phyloP scores from a whole-genome alignment of 2,113 vertebrate species.

The Anseranas semipalmata region DNA sequence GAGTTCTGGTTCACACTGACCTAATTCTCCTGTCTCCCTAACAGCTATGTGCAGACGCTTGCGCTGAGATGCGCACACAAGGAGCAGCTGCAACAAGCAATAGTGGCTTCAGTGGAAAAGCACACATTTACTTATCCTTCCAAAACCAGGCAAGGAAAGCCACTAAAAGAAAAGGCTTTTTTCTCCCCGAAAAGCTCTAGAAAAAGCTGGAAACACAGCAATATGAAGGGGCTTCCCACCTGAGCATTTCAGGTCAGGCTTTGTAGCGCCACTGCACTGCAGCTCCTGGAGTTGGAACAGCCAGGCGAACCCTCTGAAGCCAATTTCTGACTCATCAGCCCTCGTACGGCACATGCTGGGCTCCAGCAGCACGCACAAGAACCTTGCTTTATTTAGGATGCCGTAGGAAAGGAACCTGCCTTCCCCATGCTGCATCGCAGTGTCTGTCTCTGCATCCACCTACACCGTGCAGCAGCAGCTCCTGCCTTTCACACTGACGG shows the following conservation, averaged over 20 bases:
- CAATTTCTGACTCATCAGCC: neutral
- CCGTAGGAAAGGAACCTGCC: neutral
- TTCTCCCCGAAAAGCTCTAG: neutral
- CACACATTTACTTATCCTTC: neutral
- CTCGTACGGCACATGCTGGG: neutral
- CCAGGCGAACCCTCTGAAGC: neutral
- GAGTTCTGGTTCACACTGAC: neutral
- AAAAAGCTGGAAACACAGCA: neutral
- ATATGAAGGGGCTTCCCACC: neutral
- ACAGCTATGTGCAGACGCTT: accelerated
- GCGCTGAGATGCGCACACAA: accelerated
- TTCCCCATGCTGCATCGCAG: neutral
- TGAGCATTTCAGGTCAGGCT: neutral
- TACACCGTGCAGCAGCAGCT: accelerated
- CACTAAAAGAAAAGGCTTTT: neutral
- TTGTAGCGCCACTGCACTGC: neutral
- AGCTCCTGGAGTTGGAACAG: neutral
- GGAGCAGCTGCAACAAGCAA: neutral
- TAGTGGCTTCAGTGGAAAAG: neutral
- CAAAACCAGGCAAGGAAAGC: neutral
- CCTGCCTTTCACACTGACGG: accelerated
- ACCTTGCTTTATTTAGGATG: neutral
- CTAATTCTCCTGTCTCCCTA: neutral
- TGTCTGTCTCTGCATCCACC: neutral
- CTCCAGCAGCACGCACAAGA: neutral